phyloP scores from a whole-genome alignment of 1,140 invertebrate species.

The Drosophila bifasciata region DNA sequence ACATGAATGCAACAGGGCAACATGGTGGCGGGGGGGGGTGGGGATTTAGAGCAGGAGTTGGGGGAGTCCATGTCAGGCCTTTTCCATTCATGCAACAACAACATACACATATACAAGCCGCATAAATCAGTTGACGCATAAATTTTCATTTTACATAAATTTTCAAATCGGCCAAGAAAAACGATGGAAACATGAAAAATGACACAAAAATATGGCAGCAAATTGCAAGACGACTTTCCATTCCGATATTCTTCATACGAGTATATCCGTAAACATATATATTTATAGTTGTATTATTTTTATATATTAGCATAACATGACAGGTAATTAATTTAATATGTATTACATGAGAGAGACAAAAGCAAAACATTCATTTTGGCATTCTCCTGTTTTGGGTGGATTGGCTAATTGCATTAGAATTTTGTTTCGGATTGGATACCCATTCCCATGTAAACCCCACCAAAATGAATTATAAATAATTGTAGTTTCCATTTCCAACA shows the following conservation, averaged over 20 bases:
- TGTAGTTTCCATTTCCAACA: conserved; percentile 67
- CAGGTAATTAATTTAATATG: conserved; percentile 74
- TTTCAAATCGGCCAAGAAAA: conserved; percentile 70
- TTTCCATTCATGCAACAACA: conserved; percentile 62
- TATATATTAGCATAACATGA: conserved; percentile 65
- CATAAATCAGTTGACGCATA: conserved; percentile 82
- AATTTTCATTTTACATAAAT: conserved; percentile 81
- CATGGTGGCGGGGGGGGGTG: neutral
- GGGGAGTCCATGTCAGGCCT: conserved; percentile 56
- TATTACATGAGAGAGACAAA: conserved; percentile 18
- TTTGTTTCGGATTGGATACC: conserved; percentile 13
- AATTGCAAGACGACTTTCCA: conserved; percentile 75
- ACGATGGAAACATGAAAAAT: conserved; percentile 62
- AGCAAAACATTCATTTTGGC: neutral
- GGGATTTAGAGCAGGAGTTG: conserved; percentile 1
- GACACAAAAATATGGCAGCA: conserved; percentile 75
- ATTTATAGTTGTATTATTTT: conserved; percentile 35
- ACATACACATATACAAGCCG: conserved; percentile 59
- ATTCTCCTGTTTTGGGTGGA: conserved; percentile 6
- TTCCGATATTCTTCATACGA: conserved; percentile 53
- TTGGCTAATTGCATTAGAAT: conserved; percentile 60
- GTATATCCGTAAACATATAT: neutral
- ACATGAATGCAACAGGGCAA: conserved; percentile 61
- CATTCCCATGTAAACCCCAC: conserved; percentile 4
- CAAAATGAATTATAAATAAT: conserved; percentile 78